These are phyloP conservation scores for Cladorhizidae sp. DNA, from an alignment of 37 sponge, comb jelly and placozoan species.

Conservation along the genomic window DNA sequence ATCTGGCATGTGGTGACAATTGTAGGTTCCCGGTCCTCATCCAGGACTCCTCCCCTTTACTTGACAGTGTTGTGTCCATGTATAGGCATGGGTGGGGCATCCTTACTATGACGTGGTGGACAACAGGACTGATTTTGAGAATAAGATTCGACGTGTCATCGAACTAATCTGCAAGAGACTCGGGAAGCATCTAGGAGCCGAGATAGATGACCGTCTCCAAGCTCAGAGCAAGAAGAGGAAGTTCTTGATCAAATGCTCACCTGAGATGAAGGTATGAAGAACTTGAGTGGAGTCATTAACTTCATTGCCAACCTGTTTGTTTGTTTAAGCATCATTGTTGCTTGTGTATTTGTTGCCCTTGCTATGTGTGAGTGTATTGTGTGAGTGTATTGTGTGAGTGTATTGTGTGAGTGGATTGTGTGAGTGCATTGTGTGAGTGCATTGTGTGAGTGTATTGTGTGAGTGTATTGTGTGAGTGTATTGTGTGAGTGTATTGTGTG, in stretches of 20 bases:
- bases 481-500: too few species aligned
- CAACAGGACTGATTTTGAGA: conserved; percentile 82
- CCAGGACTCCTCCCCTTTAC: too few species aligned
- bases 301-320: too few species aligned
- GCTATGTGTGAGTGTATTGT: neutral
- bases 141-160: conserved; percentile 73
- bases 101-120: conserved; percentile 83
- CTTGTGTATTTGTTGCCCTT: neutral
- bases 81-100: conserved; percentile 88
- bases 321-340: neutral
- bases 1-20: too few species aligned
- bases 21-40: too few species aligned
- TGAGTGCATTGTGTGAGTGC: too few species aligned
- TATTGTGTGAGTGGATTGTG: too few species aligned
- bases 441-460: too few species aligned
- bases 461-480: too few species aligned
- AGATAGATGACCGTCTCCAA: conserved; percentile 63
- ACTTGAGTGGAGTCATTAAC: neutral
- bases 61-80: neutral
- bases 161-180: conserved; percentile 58
- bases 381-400: too few species aligned
- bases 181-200: conserved; percentile 37
- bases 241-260: conserved; percentile 48
- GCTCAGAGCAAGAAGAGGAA: conserved; percentile 75
- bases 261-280: conserved; percentile 25